phyloP scores from a whole-genome alignment of 2,888 invertebrate genomes.

The Pammene aurita region DNA sequence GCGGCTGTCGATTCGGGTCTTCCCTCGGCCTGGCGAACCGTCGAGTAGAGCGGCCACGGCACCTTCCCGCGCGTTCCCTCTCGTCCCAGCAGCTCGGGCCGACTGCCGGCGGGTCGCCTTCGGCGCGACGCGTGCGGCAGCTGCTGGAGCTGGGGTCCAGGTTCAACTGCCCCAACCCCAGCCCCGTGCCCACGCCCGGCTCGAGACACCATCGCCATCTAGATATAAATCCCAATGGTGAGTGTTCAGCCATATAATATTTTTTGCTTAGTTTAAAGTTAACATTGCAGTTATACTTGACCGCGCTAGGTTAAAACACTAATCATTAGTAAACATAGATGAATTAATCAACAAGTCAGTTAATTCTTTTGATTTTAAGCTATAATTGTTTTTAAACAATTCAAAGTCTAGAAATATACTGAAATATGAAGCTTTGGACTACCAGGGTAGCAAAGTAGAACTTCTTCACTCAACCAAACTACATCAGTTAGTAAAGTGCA shows the following conservation, averaged over 20 bases:
- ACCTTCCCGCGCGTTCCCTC: conserved; percentile 89
- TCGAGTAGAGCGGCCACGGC: conserved; percentile 79
- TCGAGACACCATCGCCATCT: conserved; percentile 91
- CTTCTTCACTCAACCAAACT: no score
- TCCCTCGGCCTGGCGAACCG: conserved; percentile 81
- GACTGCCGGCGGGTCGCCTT: conserved; percentile 85
- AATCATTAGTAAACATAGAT: no score
- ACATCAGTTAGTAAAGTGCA: no score
- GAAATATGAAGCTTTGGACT: no score
- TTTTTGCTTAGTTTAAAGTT: background rate
- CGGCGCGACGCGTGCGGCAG: conserved; percentile 91
- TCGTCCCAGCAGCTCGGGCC: conserved; percentile 88
- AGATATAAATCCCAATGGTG: conserved; percentile 95
- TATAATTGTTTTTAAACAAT: no score
- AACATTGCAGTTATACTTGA: no score
- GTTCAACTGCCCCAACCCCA: conserved; percentile 86
- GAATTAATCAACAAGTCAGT: no score
- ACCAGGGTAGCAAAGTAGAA: no score
- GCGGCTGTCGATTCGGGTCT: conserved; percentile 85
- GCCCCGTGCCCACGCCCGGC: conserved; percentile 90
- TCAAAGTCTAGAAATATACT: no score
- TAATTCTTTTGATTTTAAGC: no score
- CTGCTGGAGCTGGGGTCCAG: conserved; percentile 87
- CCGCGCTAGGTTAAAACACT: no score
- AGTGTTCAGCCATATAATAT: conserved; percentile 38